Percentiles rank a stretch among this genome's conserved stretches.
Conservation (phyloP, 2,888 invertebrate genomes). For the Thymelicus sylvestris region DNA sequence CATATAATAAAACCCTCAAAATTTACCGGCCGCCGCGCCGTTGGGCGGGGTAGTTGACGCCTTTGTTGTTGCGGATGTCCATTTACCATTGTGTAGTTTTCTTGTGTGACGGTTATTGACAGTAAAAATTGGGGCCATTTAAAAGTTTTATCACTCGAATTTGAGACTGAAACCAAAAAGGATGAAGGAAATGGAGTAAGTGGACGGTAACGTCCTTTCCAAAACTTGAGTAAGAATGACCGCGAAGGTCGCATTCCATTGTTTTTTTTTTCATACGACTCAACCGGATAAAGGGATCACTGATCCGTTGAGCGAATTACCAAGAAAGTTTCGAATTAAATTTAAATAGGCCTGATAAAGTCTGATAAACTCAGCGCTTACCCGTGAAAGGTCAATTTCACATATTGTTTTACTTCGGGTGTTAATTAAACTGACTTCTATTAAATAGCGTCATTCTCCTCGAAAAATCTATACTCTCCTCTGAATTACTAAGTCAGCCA, state of each 20-base stretch:
- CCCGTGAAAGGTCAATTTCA: neutral
- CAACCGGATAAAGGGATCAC: conserved; percentile 51
- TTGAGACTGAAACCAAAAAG: conserved; percentile 47
- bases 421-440: too few species aligned
- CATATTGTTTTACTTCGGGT: neutral
- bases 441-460: too few species aligned
- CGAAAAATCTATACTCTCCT: too few species aligned
- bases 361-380: neutral
- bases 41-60: too few species aligned
- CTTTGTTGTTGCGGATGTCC: too few species aligned
- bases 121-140: neutral
- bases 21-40: too few species aligned
- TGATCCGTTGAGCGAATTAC: conserved; percentile 13
- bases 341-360: neutral
- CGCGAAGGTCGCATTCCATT: conserved; percentile 64
- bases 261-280: conserved; percentile 55
- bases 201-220: conserved; percentile 57
- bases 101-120: too few species aligned
- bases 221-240: conserved; percentile 71
- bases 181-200: conserved; percentile 61
- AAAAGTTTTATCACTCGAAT: neutral
- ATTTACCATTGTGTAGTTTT: too few species aligned
- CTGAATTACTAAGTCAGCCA: too few species aligned
- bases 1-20: too few species aligned
- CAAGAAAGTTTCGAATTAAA: conserved; percentile 5